A percentile compares a stretch with the other conserved stretches of the same genome.
Conservation (phyloP, 2,888 invertebrate genomes). For the Pterostichus niger region DNA sequence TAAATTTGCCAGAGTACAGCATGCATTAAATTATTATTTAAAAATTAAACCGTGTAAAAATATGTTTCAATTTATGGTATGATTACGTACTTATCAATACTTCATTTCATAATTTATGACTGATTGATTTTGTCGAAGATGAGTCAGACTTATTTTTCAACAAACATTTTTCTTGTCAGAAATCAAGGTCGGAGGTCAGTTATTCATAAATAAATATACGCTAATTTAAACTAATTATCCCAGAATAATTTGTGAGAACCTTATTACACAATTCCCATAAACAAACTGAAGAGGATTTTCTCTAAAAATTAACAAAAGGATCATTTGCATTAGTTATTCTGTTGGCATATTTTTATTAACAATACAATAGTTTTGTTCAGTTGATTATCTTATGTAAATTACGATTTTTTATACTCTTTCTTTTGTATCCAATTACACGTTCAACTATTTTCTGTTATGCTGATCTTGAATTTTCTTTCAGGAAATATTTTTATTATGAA, state of each 20-base stretch:
- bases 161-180: not conserved
- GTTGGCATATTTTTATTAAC: conserved; percentile 20
- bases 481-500: not conserved
- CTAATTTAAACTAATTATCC: conserved; percentile 22
- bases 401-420: too few relatives aligned
- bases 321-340: not conserved
- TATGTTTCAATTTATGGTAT: not conserved
- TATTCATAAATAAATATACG: not conserved
- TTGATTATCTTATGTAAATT: conserved; percentile 14
- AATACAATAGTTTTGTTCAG: not conserved
- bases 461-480: too few relatives aligned
- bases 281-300: not conserved
- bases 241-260: conserved; percentile 24
- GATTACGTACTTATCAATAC: not conserved
- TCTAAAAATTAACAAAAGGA: conserved; percentile 5
- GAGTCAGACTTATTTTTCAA: conserved; percentile 7
- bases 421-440: not conserved
- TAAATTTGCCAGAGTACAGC: too few relatives aligned
- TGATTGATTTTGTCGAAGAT: conserved; percentile 18
- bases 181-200: conserved; percentile 1
- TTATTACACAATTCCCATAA: conserved; percentile 11
- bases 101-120: not conserved
- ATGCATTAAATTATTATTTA: too few relatives aligned
- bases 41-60: too few relatives aligned
- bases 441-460: too few relatives aligned